Percentiles rank a stretch among this genome's conserved stretches.
Evolutionary conservation across 2,888 invertebrate species (phyloP).

Genomic region (Cephus nigrinus): DNA sequence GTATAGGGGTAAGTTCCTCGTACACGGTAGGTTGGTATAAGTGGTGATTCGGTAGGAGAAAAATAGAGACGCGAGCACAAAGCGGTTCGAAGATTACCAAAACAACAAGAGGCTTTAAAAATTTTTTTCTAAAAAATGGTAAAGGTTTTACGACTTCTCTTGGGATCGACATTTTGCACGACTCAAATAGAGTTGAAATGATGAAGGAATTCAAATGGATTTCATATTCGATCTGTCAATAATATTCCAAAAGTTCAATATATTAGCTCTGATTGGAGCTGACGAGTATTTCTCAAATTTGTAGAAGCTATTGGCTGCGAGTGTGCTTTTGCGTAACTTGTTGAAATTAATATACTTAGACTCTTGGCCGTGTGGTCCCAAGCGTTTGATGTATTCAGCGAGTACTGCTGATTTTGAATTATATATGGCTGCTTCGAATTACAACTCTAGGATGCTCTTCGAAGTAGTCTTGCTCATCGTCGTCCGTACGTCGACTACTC

Average conservation of each 20-base stretch:
- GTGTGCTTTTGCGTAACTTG: neutral
- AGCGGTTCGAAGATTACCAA: neutral
- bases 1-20: neutral
- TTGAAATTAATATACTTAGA: neutral
- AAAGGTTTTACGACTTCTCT: neutral
- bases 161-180: neutral
- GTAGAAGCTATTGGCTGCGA: neutral
- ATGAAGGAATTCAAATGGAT: neutral
- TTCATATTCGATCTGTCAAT: neutral
- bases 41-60: neutral
- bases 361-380: neutral
- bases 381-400: neutral
- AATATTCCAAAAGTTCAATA: neutral
- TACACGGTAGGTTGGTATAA: neutral
- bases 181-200: neutral
- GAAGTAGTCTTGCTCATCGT: neutral
- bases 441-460: neutral
- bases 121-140: neutral
- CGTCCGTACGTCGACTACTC: conserved; percentile 11
- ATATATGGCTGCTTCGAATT: neutral
- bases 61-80: neutral
- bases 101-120: neutral
- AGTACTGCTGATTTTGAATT: neutral
- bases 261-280: neutral
- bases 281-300: neutral